Base-by-base conservation (phyloP, 2,888 invertebrate species). In the Thymelicus sylvestris region DNA sequence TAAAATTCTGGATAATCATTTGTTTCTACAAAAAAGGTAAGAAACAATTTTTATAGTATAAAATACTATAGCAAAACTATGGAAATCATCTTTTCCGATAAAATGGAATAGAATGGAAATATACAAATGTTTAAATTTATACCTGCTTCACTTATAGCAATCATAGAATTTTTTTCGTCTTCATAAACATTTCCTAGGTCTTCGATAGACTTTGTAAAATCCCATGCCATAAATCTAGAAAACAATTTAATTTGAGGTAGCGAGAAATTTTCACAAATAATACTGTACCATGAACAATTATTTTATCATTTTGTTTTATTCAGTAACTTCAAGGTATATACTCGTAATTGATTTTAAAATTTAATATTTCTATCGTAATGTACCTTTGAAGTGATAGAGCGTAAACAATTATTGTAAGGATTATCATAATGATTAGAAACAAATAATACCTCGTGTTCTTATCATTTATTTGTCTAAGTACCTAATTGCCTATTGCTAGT, bases 111-210 rank as follows among this genome's bases (percentile, higher is more conserved):
- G 19, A 19, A 19, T 0, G 19, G 19, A 19, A 19, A 19, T 19
- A 52, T 19, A 59, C 38, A 66, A 63, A n/a, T 10, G n/a, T 13
- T 55, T 52, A 19, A 7, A 55, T 8, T 52, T 10, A 12, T 6
- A 85, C 92, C 90, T 81, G 80, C 81, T 15, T 88, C 86, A 24
- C 80, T 71, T 44, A 81, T 75, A 5, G 92, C 86, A 66, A 92
- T 87, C 86, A 92, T 87, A 39, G 91, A 87, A 79, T 93, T 93
- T 78, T 87, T 89, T 67, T 93, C 93, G 71, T 92, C 90, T 80
- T 92, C 92, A 73, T 92, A 91, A 38, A 85, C 80, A 10, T 83
- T 60, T 57, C 80, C 80, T 74, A 92, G 79, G 12, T 88, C 87
- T 76, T 91, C 89, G 71, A 91, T 81, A 24, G 90, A 84, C 73